Evolutionary conservation across 2,888 invertebrate species (phyloP).

Genomic region (Drosophila anomalipes): DNA sequence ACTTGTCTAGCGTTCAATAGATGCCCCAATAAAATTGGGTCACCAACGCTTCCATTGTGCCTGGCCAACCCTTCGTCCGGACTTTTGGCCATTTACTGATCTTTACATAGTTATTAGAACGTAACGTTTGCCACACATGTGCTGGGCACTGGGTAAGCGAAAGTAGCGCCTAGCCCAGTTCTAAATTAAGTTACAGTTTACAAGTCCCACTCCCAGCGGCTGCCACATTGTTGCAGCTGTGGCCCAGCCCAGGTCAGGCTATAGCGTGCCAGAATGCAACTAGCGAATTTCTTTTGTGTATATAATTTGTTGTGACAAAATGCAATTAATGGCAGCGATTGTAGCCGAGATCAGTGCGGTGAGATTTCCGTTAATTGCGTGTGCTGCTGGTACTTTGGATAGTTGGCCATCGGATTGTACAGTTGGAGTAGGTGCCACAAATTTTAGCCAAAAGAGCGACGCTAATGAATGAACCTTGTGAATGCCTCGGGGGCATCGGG

Average conservation of each 20-base stretch:
- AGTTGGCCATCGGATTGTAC: conserved; percentile 23
- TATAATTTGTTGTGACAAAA: conserved; percentile 73
- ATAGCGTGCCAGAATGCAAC: conserved; percentile 71
- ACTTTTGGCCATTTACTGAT: conserved; percentile 44
- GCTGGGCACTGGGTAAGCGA: conserved; percentile 39
- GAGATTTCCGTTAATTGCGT: conserved; percentile 54
- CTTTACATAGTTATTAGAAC: conserved; percentile 76
- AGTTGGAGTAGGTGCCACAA: conserved; percentile 29
- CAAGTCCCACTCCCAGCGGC: conserved; percentile 25
- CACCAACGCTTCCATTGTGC: conserved; percentile 22
- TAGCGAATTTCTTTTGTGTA: conserved; percentile 38
- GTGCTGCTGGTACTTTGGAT: conserved; percentile 12
- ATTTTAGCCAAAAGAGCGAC: conserved; percentile 35
- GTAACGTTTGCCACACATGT: conserved; percentile 72
- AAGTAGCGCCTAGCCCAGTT: conserved; percentile 47
- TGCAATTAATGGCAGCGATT: conserved; percentile 72
- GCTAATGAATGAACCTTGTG: conserved; percentile 58
- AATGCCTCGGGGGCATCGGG: conserved; percentile 9
- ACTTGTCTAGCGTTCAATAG: conserved; percentile 35
- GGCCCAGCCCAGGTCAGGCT: conserved; percentile 21
- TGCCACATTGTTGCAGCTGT: conserved; percentile 34
- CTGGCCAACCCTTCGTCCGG: conserved; percentile 53
- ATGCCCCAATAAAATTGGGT: conserved; percentile 54
- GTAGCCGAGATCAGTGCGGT: conserved; percentile 30
- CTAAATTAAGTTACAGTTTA: conserved; percentile 21